These are phyloP conservation scores for Agonopterix subpropinquella DNA, from an alignment of 2,888 invertebrate species.

Conservation along the genomic window DNA sequence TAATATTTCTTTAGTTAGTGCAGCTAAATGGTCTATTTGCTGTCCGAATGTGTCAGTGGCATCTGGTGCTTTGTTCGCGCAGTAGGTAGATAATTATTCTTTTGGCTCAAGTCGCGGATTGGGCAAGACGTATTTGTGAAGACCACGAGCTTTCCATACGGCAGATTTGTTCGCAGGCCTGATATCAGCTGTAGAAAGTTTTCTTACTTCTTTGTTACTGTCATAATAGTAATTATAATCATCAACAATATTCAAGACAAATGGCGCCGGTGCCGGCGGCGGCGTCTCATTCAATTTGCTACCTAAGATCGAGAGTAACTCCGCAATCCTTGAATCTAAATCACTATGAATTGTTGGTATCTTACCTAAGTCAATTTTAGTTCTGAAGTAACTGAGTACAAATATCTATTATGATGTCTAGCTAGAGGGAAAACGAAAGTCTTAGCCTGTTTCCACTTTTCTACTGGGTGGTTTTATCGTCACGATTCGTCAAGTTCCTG, in stretches of 20 bases:
- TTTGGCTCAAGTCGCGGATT: too few species aligned
- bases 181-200: conserved; percentile 14
- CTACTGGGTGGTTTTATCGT: conserved; percentile 21
- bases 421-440: conserved; percentile 32
- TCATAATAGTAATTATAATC: too few species aligned
- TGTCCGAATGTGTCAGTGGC: conserved; percentile 15
- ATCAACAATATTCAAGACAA: conserved; percentile 6
- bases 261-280: too few species aligned
- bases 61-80: conserved; percentile 12
- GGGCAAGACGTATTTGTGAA: conserved; percentile 8
- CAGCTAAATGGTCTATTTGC: conserved; percentile 23
- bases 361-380: neutral
- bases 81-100: too few species aligned
- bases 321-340: neutral
- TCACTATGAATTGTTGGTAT: conserved; percentile 5
- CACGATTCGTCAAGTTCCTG: conserved; percentile 30
- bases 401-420: conserved; percentile 13
- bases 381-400: conserved; percentile 1
- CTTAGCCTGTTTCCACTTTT: conserved; percentile 23
- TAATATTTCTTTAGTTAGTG: conserved; percentile 22
- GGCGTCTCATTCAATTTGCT: too few species aligned
- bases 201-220: neutral
- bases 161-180: conserved; percentile 9
- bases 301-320: too few species aligned
- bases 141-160: conserved; percentile 12